Evolutionary conservation across 2,797 vertebrate species (phyloP).

Genomic region (Notolabrus celidotus): DNA sequence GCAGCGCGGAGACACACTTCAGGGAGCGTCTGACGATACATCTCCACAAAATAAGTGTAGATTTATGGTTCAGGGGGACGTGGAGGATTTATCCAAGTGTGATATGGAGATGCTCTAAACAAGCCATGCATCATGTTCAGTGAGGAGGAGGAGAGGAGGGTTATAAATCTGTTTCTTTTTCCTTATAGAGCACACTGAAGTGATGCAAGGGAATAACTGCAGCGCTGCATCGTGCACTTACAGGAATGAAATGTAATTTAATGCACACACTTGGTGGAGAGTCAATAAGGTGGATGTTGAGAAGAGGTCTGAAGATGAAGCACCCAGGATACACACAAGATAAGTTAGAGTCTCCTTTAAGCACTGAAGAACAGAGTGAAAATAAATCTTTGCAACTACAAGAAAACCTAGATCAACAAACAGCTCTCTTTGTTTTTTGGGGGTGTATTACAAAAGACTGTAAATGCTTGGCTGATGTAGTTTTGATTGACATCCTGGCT

Average conservation of each 20-base stretch:
- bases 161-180: constrained; percentile 57
- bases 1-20: constrained; percentile 20
- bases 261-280: constrained; percentile 14
- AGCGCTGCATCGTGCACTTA: constrained; percentile 43
- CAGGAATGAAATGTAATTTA: constrained; percentile 33
- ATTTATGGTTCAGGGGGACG: constrained; percentile 50
- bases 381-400: not conserved
- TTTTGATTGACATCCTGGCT: too few relatives aligned
- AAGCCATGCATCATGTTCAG: constrained; percentile 45
- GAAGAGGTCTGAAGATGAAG: not conserved
- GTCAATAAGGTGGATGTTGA: constrained; percentile 20
- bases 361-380: not conserved
- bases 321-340: not conserved
- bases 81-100: constrained; percentile 45
- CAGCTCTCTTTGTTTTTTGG: too few relatives aligned
- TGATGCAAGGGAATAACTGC: constrained; percentile 12
- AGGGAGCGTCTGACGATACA: constrained; percentile 33
- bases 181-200: too few relatives aligned
- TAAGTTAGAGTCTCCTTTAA: not conserved
- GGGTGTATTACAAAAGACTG: too few relatives aligned
- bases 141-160: constrained; percentile 7
- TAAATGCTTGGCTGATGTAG: too few relatives aligned
- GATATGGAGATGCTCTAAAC: constrained; percentile 40
- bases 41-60: constrained; percentile 1
- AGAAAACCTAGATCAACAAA: not conserved